Conservation (phyloP, 2,113 vertebrate species). For the Neotragus pygmaeus region DNA sequence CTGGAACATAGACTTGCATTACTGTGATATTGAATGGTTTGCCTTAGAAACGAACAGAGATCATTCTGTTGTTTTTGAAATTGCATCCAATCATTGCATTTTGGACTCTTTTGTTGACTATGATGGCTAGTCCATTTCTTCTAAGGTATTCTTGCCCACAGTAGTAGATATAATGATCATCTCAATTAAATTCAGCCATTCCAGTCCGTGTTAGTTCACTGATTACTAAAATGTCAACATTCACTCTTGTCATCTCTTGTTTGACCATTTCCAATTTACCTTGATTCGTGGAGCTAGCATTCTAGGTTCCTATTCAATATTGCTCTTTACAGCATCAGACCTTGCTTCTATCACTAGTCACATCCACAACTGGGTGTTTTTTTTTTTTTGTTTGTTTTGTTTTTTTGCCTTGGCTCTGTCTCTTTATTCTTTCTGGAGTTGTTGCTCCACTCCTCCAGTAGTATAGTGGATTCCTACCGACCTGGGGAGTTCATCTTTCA, state of each 20-base stretch:
- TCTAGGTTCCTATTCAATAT: neutral
- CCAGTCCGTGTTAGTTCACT: neutral
- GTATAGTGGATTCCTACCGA: no score
- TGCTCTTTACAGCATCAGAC: neutral
- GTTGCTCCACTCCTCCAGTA: neutral
- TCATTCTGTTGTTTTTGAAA: no score
- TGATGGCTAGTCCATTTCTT: no score
- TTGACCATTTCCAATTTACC: neutral
- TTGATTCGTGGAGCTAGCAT: neutral
- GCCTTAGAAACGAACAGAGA: no score
- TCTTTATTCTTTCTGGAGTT: neutral
- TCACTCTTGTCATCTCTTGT: neutral
- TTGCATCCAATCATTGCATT: no score
- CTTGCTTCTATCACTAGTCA: neutral
- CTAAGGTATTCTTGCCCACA: no score
- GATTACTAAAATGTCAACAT: neutral
- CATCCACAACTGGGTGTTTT: neutral
- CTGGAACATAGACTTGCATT: no score
- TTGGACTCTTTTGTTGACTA: no score
- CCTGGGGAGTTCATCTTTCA: no score
- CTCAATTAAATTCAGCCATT: neutral
- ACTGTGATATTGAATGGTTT: no score
- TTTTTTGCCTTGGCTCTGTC: neutral
- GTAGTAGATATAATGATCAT: no score
- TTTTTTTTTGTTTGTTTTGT: no score